Evolutionary conservation across 2,888 invertebrate genomes (phyloP), one percentile per base, ranked within the genome.

Genomic region (Eupelmus urozonus): DNA sequence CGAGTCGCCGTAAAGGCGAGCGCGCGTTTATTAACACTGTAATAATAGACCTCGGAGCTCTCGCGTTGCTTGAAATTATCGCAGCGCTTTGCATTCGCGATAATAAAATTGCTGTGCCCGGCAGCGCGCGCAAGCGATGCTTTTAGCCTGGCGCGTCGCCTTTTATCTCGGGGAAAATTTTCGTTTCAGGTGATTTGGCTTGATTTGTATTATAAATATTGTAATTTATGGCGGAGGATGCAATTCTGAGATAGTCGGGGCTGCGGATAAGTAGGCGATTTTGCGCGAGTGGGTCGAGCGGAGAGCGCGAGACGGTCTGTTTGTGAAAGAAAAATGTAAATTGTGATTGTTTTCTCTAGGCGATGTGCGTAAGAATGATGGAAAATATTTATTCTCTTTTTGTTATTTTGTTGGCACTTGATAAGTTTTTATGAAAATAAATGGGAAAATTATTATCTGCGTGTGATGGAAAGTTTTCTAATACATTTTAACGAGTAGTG

Each of bases 1-100:
- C 7, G 40, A 57, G 18, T 34, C 29, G 59, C 13, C 34, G 62
- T 66, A 60, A 76, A 72, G 11, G 3, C 63, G 42, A 34, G 20
- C 66, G 65, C 18, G 63, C 76, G 59, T 72, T 77, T 72, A 72
- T 72, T 77, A 72, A 66, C 65, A 49, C 51, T 40, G 65, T 77
- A 66, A 72, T 72, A 66, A 72, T 77, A 77, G 71, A 77, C 55
- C 7, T 65, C 18, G 40, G 34, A 13, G 25, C 42, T 11, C 49
- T 11, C 20, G 51, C 29, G 40, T 59, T 51, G 23, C n/a, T 18
- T 25, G 42, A 2, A 53, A 55, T 63, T 53, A 53, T 73, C 40
- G 63, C 2, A 49, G 51, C 18, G 29, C 11, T 51, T 51, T 42
- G 18, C 25, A 51, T 49, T 49, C 51, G 65, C n/a, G 62, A 76